These are phyloP conservation scores for Zaprionus ornatus DNA, from an alignment of 1,140 invertebrate species.

Conservation along the genomic window DNA sequence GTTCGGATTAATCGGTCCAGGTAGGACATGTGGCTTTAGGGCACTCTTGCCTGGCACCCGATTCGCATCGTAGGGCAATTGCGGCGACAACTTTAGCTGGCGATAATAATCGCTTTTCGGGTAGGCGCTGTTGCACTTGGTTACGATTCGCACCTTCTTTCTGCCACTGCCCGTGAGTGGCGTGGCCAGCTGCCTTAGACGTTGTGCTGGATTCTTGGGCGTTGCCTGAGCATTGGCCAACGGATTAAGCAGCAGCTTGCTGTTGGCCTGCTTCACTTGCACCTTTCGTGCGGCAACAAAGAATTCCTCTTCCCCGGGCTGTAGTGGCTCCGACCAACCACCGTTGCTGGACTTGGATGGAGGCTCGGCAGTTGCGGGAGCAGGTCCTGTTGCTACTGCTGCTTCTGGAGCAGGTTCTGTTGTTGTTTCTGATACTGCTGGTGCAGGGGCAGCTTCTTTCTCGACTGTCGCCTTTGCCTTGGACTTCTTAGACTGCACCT, in stretches of 20 bases:
- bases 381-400: neutral
- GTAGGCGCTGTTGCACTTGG: constrained; percentile 88
- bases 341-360: constrained; percentile 25
- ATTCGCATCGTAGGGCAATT: constrained; percentile 89
- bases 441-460: neutral
- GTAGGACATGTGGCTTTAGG: constrained; percentile 87
- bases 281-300: constrained; percentile 83
- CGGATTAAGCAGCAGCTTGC: constrained; percentile 57
- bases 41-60: constrained; percentile 88
- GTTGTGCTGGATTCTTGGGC: constrained; percentile 29
- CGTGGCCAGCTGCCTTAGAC: constrained; percentile 26
- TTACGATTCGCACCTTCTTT: constrained; percentile 87
- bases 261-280: constrained; percentile 69
- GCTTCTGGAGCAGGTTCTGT: constrained; percentile 8
- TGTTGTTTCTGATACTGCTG: neutral
- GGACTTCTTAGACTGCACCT: constrained; percentile 1
- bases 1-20: constrained; percentile 91
- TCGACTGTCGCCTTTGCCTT: constrained; percentile 14
- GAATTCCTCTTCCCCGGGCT: constrained; percentile 83
- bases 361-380: neutral
- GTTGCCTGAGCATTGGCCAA: constrained; percentile 23
- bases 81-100: constrained; percentile 88
- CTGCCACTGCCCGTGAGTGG: constrained; percentile 36
- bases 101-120: constrained; percentile 88
- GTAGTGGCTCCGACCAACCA: constrained; percentile 76